phyloP scores from a whole-genome alignment of 2,113 vertebrate genomes.

The Prunella himalayana region DNA sequence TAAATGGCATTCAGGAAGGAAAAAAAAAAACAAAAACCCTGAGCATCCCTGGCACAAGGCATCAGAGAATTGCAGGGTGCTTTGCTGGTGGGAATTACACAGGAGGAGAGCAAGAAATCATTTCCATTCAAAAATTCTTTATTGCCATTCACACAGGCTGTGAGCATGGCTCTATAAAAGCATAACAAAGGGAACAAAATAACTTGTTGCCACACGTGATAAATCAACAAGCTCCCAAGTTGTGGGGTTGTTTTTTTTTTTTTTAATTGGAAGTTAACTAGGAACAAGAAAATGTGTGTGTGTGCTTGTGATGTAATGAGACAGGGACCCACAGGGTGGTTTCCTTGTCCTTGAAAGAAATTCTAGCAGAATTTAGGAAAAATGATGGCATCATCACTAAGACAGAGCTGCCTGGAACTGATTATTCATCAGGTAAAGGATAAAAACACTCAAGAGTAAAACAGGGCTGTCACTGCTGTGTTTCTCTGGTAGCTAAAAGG shows the following conservation, averaged over 20 bases:
- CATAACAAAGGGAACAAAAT: constrained; percentile 65
- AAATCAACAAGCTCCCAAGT: constrained; percentile 63
- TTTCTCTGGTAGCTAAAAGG: neutral
- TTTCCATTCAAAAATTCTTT: constrained; percentile 72
- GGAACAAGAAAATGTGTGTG: constrained; percentile 20
- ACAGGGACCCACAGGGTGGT: neutral
- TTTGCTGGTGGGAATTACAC: constrained; percentile 62
- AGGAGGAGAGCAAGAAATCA: constrained; percentile 69
- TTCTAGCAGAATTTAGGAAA: neutral
- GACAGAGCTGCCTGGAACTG: neutral
- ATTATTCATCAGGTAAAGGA: constrained; percentile 11
- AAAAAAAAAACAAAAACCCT: neutral
- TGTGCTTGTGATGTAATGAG: neutral
- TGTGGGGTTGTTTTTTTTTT: neutral
- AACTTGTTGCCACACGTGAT: constrained; percentile 65
- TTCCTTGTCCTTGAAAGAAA: constrained; percentile 4
- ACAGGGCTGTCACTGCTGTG: neutral
- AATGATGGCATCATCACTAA: neutral
- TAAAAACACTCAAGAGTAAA: neutral
- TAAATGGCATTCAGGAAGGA: constrained; percentile 60
- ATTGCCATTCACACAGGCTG: constrained; percentile 61
- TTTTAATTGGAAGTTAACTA: constrained; percentile 42
- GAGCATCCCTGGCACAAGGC: constrained; percentile 59
- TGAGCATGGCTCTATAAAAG: constrained; percentile 53
- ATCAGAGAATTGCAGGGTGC: constrained; percentile 45